Evolutionary conservation across 1,140 invertebrate genomes (phyloP), one percentile per base, ranked within the genome.

Genomic region (Ectropis grisescens): DNA sequence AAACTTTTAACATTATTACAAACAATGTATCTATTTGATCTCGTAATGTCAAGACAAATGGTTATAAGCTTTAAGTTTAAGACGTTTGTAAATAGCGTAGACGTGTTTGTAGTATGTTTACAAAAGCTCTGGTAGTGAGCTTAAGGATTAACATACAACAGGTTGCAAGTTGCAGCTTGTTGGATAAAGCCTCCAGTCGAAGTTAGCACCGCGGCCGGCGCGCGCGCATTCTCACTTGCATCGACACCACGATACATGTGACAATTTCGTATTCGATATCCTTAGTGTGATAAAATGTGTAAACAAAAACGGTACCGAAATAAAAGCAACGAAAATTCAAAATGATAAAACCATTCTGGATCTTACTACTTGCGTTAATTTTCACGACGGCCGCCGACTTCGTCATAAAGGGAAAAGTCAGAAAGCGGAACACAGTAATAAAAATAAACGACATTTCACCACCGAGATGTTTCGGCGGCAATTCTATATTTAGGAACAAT

Each of bases 101-200:
- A 41, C 40, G 38, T 50, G 32, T 37, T 33, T 36, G 34, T 42
- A 37, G 33, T 53, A 40, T 55, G 51, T 67, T 67, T 58, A 60
- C 50, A 45, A 59, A 60, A 49, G 41, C 31, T 50, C 37, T 48
- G 45, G 53, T 55, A 50, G 54, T 51, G 39, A 46, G 52, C 46
- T 65, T 57, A 46, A 51, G 56, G 67, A 72, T 71, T 68, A 66
- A 66, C 54, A 64, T 61, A 70, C 58, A 67, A 67, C 67, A 61
- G 59, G 67, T 60, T 71, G 54, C 58, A 60, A 48, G 53, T 52
- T 68, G 58, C 59, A 69, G 51, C 35, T 42, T 40, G 42, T 42
- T 31, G 51, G 51, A 66, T 69, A 69, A 58, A 70, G 59, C 69
- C 69, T 75, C 57, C 69, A 79, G 74, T 79, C 59, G 54, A 54